These are phyloP conservation scores for Herpailurus yagouaroundi DNA, from an alignment of 2,113 vertebrate genomes.

Conservation along the genomic window DNA sequence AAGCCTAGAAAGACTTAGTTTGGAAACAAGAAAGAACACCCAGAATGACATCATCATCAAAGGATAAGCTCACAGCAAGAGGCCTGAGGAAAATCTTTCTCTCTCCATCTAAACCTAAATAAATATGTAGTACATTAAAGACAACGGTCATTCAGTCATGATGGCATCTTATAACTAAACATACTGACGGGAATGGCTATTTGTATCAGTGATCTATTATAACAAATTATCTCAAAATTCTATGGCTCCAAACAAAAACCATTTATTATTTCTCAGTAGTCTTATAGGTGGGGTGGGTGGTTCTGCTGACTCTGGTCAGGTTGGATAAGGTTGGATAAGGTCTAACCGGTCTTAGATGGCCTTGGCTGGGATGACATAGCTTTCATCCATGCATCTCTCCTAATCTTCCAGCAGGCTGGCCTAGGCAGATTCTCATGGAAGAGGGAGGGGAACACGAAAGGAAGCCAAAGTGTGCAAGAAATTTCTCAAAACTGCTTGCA, in stretches of 20 bases:
- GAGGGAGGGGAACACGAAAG: neutral
- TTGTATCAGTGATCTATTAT: neutral
- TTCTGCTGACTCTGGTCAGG: neutral
- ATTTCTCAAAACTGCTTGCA: neutral
- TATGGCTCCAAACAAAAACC: neutral
- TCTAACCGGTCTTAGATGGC: neutral
- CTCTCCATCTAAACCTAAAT: neutral
- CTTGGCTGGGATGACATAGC: neutral
- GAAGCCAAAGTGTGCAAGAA: neutral
- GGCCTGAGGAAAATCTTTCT: neutral
- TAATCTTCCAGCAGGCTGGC: neutral
- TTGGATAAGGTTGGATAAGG: neutral
- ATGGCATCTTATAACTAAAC: neutral
- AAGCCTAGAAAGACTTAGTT: neutral
- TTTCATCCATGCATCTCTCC: neutral
- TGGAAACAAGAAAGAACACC: neutral
- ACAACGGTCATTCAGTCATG: neutral
- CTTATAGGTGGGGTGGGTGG: neutral
- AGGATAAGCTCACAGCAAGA: neutral
- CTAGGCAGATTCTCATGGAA: neutral
- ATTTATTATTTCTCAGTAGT: neutral
- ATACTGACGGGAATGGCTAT: neutral
- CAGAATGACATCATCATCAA: neutral
- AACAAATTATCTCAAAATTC: neutral
- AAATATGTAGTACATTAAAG: neutral